phyloP scores from a whole-genome alignment of 2,113 vertebrate genomes.

The Sprattus sprattus region DNA sequence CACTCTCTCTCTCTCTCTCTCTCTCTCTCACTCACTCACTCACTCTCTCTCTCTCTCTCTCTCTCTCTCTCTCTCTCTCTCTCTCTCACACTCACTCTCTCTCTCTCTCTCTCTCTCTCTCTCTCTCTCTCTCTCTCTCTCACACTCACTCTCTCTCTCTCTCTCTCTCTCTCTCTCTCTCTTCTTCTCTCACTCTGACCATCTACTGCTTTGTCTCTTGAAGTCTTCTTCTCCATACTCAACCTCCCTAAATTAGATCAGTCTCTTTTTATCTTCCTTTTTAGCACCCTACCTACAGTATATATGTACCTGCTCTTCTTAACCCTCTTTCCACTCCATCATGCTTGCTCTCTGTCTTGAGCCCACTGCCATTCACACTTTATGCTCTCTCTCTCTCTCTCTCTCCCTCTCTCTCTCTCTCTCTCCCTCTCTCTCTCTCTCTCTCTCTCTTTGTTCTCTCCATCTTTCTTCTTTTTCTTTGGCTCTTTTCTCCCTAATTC shows the following conservation, averaged over 20 bases:
- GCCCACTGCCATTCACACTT: neutral
- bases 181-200: neutral
- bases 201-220: neutral
- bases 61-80: too few relatives aligned
- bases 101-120: neutral
- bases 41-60: neutral
- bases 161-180: neutral
- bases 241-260: neutral
- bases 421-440: neutral
- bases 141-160: neutral
- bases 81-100: neutral
- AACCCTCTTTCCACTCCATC: too few relatives aligned
- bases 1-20: neutral
- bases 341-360: too few relatives aligned
- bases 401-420: neutral
- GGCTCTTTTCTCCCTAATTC: too few relatives aligned
- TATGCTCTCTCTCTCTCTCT: neutral
- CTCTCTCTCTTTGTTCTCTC: neutral
- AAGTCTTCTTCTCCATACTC: neutral
- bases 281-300: too few relatives aligned
- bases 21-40: neutral
- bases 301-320: too few relatives aligned
- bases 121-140: neutral
- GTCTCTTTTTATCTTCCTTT: too few relatives aligned
- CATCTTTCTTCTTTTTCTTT: too few relatives aligned